A percentile compares a stretch with the other conserved stretches of the same genome.
These are phyloP conservation scores for Drosophila pseudotalamancana DNA, from an alignment of 2,888 invertebrate genomes.

Conservation along the genomic window DNA sequence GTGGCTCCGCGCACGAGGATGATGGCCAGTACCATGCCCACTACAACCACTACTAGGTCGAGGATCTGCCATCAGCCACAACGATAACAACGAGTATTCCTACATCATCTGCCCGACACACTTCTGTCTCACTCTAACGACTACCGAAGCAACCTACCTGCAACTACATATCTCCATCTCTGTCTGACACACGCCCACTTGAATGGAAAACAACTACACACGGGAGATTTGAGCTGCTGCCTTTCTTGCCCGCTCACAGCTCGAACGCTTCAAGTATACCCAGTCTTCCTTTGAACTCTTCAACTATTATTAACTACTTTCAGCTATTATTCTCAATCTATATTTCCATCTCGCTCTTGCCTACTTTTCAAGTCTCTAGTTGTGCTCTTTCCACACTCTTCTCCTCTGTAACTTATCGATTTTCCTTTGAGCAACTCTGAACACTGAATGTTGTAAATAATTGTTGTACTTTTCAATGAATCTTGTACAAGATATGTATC, in stretches of 20 bases:
- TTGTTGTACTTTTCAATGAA: conserved; percentile 67
- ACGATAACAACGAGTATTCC: conserved; percentile 47
- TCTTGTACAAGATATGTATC: conserved; percentile 51
- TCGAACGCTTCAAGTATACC: conserved; percentile 2
- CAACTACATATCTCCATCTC: conserved; percentile 20
- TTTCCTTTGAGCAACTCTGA: conserved; percentile 54
- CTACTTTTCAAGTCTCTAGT: background rate
- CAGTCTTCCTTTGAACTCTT: conserved; percentile 1
- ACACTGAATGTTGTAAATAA: conserved; percentile 81
- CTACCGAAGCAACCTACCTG: conserved; percentile 43
- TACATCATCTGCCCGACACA: conserved; percentile 36
- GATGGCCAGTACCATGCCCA: conserved; percentile 79
- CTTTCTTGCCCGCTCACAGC: conserved; percentile 55
- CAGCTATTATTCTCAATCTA: background rate
- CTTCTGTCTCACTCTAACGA: conserved; percentile 50
- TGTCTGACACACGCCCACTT: conserved; percentile 26
- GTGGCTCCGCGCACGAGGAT: conserved; percentile 73
- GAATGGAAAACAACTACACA: conserved; percentile 34
- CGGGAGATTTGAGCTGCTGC: conserved; percentile 62
- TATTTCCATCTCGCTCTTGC: conserved; percentile 6
- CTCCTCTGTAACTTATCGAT: conserved; percentile 25
- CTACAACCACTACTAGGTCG: conserved; percentile 71
- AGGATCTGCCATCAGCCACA: conserved; percentile 31
- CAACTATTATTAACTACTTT: background rate
- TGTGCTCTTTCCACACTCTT: conserved; percentile 4